Conservation (phyloP, 2,797 vertebrate species). For the Rousettus madagascariensis region DNA sequence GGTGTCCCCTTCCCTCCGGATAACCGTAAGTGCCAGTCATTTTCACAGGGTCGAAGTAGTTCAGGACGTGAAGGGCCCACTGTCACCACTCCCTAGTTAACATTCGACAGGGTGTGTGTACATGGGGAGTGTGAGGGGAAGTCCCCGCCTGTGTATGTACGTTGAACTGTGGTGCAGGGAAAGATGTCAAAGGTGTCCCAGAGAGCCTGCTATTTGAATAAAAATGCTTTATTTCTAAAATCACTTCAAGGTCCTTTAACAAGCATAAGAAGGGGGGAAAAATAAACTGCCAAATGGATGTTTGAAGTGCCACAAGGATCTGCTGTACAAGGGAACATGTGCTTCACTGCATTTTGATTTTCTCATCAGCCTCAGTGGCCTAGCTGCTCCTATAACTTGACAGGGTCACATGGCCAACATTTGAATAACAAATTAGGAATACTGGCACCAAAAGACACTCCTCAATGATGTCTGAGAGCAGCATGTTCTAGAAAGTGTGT, state of each 20-base stretch:
- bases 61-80: not conserved
- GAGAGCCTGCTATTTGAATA: not conserved
- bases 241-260: not conserved
- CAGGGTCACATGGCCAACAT: not conserved
- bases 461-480: not conserved
- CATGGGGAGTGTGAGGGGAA: not conserved
- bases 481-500: conserved; percentile 11
- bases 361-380: not conserved
- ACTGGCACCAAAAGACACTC: not conserved
- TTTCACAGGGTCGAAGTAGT: not conserved
- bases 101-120: no score
- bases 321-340: rapidly evolving
- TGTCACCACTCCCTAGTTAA: not conserved
- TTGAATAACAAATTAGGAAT: conserved; percentile 60
- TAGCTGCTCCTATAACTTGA: not conserved
- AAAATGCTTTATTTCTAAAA: not conserved
- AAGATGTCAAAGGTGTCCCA: not conserved
- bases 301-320: not conserved
- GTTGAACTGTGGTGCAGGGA: not conserved
- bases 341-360: not conserved
- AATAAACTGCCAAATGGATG: not conserved
- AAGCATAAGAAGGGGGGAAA: not conserved
- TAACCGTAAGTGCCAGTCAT: conserved; percentile 30
- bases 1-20: not conserved
- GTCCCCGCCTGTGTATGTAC: not conserved